Evolutionary conservation across 2,113 vertebrate species (phyloP), one percentile per base, ranked within the genome.

Genomic region (Chaenogobius annularis): DNA sequence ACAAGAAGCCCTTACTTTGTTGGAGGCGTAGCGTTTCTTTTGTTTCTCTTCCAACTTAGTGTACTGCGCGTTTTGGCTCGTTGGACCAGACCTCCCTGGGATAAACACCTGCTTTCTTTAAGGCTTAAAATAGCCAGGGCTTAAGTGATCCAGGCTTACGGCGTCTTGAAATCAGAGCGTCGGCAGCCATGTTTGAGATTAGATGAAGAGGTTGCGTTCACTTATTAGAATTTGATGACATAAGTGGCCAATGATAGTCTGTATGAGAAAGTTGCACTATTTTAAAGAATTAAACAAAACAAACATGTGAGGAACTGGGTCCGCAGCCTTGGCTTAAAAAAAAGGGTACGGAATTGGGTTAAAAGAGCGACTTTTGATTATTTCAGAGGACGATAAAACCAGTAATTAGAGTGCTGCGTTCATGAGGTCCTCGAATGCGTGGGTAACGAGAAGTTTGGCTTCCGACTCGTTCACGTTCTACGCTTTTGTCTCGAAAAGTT

Each of bases 61-160:
- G 61, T 20, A 40, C 59, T 19, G 8, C 17, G 26, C 10, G 26
- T 4, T 17, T 10, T 19, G 15, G 26, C 31, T 63, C 35, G 11
- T 62, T 37, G 40, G 35, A 3, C 17, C 61, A 40, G 61, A 63
- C 61, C 35, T 37, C 35, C 61, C 61, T 15, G 61, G 14, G 61
- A 37, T 40, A 63, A 63, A 63, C 61, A 63, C 61, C 61, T 63
- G 61, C 31, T 63, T 62, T 40, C 14, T 63, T 62, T 61, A 37
- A 35, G 58, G 58, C 58, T 61, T 61, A 37, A 61, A 37, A 61
- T 37, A 61, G 35, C 23, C 26, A 62, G 35, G 61, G 61, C 17
- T 63, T 40, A 40, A 56, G 35, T 19, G 61, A 63, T 63, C 61
- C 35, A 40, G 35, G 61, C 31, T 63, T 40, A 63, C 15, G 61